Base-by-base conservation (phyloP, 2,888 invertebrate species). In the Zaprionus bogoriensis region DNA sequence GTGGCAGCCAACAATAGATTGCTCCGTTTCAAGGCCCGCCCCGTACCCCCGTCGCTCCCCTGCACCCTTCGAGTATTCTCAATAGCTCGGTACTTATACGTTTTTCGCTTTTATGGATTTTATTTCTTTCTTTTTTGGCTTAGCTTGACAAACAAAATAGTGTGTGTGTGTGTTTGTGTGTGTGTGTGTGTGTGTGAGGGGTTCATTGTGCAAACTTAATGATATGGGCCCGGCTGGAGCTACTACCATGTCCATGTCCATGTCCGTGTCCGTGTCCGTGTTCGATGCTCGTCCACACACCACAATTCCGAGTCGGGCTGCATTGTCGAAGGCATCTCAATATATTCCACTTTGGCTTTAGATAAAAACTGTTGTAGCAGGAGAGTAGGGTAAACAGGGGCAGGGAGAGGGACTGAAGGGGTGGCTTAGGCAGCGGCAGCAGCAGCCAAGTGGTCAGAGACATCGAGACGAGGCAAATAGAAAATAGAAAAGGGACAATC, bases 361-460 rank as follows among this genome's bases (percentile, higher is more conserved):
- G 74, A 74, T 74, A 74, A 74, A 74, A 74, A 74, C 62, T 59
- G 32, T 41, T 23, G 47, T 3, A 7, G 7, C n/a, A n/a, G 20
- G 9, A 7, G 30, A 2, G 7, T 0, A 22, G 9, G n/a, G n/a
- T n/a, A n/a, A n/a, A n/a, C n/a, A n/a, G 28, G 27, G 7, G 7
- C 19, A 10, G 14, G 30, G 20, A 12, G 27, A 22, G 51, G 25
- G 41, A 55, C 53, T 54, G n/a, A n/a, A n/a, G n/a, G n/a, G n/a
- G n/a, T n/a, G n/a, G n/a, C n/a, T n/a, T n/a, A n/a, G n/a, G n/a
- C n/a, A n/a, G n/a, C n/a, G n/a, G n/a, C n/a, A n/a, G n/a, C n/a
- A n/a, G 68, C 71, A 62, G 76, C 59, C 80, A 77, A 82, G 80
- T 77, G 77, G 82, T 82, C 82, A 67, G 63, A 74, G 63, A 51